These are phyloP conservation scores for Saccostrea glomerata DNA, from an alignment of 1,140 invertebrate genomes.

Conservation along the genomic window DNA sequence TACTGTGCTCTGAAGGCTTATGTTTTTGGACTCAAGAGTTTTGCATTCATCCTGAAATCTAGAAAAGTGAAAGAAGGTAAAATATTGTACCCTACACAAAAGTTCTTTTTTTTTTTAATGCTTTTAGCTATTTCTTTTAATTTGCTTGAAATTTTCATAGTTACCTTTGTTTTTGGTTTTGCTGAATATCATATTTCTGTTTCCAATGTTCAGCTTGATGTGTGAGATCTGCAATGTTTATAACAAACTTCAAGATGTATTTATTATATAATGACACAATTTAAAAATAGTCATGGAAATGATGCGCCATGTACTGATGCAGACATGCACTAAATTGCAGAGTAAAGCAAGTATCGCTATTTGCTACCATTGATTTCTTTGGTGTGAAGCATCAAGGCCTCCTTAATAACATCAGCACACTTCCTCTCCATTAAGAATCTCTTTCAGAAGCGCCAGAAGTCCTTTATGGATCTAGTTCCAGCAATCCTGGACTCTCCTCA, in stretches of 20 bases:
- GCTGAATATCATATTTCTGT: slow-evolving; percentile 48
- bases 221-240: slow-evolving; percentile 40
- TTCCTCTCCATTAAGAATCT: slow-evolving; percentile 37
- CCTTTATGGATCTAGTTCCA: too few species aligned
- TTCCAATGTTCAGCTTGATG: slow-evolving; percentile 40
- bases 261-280: too few species aligned
- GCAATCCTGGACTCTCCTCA: too few species aligned
- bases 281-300: too few species aligned
- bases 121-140: background rate
- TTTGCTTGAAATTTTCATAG: background rate
- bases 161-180: slow-evolving; percentile 52
- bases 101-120: too few species aligned
- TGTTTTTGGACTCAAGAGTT: background rate
- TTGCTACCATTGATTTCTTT: slow-evolving; percentile 41
- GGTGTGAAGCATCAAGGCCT: slow-evolving; percentile 35
- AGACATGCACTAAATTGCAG: too few species aligned
- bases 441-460: too few species aligned
- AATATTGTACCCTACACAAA: too few species aligned
- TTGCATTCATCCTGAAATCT: background rate
- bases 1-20: slow-evolving; percentile 2
- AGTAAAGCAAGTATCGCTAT: background rate
- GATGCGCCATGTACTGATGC: too few species aligned
- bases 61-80: background rate
- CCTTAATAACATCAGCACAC: slow-evolving; percentile 34
- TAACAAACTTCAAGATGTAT: background rate